Percentiles rank a stretch among this genome's conserved stretches.
Conservation (phyloP, 2,888 invertebrate genomes). For the Melieria picta region DNA sequence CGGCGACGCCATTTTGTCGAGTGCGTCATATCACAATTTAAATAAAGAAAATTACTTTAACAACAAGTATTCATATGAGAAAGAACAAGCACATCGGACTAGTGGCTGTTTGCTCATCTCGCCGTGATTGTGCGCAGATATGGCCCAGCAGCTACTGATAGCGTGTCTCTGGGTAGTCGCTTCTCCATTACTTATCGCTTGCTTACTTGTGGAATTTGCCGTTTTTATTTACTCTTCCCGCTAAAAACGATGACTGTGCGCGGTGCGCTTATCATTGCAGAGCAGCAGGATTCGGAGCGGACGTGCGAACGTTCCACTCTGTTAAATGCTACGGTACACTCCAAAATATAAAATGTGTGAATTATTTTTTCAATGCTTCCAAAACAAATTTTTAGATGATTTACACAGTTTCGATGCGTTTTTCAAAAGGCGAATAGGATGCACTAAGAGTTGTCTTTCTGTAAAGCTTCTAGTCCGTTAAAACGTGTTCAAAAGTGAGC, state of each 20-base stretch:
- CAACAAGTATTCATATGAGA: background rate
- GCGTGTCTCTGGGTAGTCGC: background rate
- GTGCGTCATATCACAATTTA: background rate
- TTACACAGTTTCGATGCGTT: no score
- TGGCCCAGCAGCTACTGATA: slow-evolving; percentile 1
- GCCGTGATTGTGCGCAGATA: background rate
- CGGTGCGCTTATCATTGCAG: background rate
- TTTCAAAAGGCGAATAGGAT: no score
- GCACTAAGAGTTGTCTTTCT: no score
- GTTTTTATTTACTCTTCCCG: slow-evolving; percentile 37
- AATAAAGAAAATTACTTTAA: background rate
- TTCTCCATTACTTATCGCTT: slow-evolving; percentile 12
- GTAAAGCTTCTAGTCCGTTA: no score
- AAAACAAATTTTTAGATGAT: no score
- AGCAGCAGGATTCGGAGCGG: no score
- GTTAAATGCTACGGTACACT: no score
- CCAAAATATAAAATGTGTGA: no score
- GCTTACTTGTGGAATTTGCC: slow-evolving; percentile 33
- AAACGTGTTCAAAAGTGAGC: no score
- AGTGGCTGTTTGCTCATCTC: background rate
- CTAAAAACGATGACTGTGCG: slow-evolving; percentile 31
- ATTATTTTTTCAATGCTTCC: no score
- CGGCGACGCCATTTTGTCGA: background rate
- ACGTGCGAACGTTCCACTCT: no score
- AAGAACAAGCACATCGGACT: background rate